phyloP scores from a whole-genome alignment of 2,888 invertebrate genomes.

The Drosophila aldrichi region DNA sequence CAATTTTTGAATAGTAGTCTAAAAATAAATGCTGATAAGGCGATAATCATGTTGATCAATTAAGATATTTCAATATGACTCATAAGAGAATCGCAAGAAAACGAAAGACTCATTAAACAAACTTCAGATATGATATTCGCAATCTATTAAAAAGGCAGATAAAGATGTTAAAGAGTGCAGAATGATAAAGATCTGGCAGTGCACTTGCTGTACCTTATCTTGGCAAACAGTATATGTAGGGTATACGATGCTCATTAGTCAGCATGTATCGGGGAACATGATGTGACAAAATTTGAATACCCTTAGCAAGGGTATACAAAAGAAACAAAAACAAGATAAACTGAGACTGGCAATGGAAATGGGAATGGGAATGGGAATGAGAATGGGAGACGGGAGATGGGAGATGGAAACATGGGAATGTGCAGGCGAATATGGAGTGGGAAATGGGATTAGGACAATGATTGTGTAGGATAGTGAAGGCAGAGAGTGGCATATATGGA shows the following conservation, averaged over 20 bases:
- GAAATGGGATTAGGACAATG: slow-evolving; percentile 63
- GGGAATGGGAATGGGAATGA: not conserved
- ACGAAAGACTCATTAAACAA: slow-evolving; percentile 2
- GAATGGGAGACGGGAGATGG: not conserved
- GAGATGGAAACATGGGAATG: slow-evolving; percentile 3
- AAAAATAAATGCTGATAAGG: not conserved
- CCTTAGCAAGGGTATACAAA: slow-evolving; percentile 3
- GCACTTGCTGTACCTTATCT: not conserved
- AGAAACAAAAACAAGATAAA: slow-evolving; percentile 8
- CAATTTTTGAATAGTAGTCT: not conserved
- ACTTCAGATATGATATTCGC: not conserved
- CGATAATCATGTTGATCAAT: not conserved
- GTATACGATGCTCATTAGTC: slow-evolving; percentile 7
- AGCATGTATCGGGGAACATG: slow-evolving; percentile 7
- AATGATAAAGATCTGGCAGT: slow-evolving; percentile 1
- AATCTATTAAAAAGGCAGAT: not conserved
- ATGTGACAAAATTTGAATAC: slow-evolving; percentile 34
- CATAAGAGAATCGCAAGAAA: too few species aligned
- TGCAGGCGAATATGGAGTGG: slow-evolving; percentile 35
- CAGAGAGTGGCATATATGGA: not conserved
- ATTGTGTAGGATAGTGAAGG: slow-evolving; percentile 25
- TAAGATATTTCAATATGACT: not conserved
- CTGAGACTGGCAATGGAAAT: not conserved
- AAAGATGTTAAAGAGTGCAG: not conserved
- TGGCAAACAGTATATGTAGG: not conserved